Percentiles rank a stretch among this genome's conserved stretches.
phyloP scores from a whole-genome alignment of 2,797 vertebrate genomes.

The Macropus fuliginosus region DNA sequence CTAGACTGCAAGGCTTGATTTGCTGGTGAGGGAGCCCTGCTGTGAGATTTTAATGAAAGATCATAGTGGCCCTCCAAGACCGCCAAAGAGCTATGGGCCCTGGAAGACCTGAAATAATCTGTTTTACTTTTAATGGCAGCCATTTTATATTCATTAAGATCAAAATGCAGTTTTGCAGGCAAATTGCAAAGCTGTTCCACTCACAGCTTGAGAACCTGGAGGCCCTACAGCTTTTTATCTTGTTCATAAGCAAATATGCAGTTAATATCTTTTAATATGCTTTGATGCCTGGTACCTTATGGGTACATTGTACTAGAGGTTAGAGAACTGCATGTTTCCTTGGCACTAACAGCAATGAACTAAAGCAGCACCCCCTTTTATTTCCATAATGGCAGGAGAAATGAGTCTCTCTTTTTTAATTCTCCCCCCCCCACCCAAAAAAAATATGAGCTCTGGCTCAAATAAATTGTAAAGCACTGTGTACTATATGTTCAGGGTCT shows the following conservation, averaged over 20 bases:
- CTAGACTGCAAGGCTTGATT: constrained; percentile 93
- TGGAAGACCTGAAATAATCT: constrained; percentile 97
- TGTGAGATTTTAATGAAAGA: constrained; percentile 99
- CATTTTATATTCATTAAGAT: constrained; percentile 99
- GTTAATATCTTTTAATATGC: constrained; percentile 95
- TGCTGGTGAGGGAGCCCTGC: constrained; percentile 92
- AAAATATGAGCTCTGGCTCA: constrained; percentile 80
- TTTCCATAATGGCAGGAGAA: constrained; percentile 87
- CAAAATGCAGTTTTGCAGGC: constrained; percentile 98
- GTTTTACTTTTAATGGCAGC: constrained; percentile 98
- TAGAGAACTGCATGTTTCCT: constrained; percentile 88
- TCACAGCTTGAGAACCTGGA: constrained; percentile 97
- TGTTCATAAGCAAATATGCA: constrained; percentile 94
- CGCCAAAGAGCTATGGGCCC: constrained; percentile 95
- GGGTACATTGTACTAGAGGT: constrained; percentile 91
- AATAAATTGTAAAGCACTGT: constrained; percentile 85
- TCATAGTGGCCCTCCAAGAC: constrained; percentile 99
- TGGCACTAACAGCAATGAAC: constrained; percentile 84
- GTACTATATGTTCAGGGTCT: constrained; percentile 84
- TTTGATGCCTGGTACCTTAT: constrained; percentile 94
- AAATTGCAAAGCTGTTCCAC: constrained; percentile 99
- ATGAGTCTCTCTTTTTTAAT: constrained; percentile 81
- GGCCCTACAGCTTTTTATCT: constrained; percentile 94
- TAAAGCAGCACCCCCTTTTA: constrained; percentile 85
- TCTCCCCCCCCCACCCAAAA: constrained; percentile 63